Evolutionary conservation across 2,113 vertebrate genomes (phyloP), one percentile per base, ranked within the genome.

Genomic region (Pampusana beccarii): DNA sequence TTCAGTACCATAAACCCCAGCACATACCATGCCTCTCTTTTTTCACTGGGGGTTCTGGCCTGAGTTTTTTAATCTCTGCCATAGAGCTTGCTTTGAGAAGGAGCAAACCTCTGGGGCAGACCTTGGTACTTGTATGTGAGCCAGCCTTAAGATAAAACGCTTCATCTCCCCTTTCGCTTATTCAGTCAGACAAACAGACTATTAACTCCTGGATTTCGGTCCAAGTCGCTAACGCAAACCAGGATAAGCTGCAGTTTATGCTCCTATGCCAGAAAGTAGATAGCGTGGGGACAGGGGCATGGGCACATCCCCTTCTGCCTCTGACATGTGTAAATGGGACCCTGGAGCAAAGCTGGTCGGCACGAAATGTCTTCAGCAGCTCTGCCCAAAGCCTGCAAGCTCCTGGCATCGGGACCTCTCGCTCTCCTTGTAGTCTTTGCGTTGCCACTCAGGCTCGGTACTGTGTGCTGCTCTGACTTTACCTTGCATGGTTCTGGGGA

Each of bases 281-380:
- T 3, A 46, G 28, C 7, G 1, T 0, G 0, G 31, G 15, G 12
- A 8, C 13, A 24, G 85, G 33, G 40, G 33, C 38, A 54, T 24
- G 1, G 10, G 4, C 4, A 7, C 18, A 20, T 64, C 48, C 31
- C n/a, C 28, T 86, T 58, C 72, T 34, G 54, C 18, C 20, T 34
- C 57, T 5, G 4, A 11, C 15, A 1, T 7, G 11, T 2, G 5
- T 4, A 4, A 58, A 7, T 0, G 0, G 23, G 36, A 7, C 25
- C 33, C 71, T 48, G 72, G 33, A 28, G 53, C 9, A 20, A 46
- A 57, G 8, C 7, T 66, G 66, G n/a, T 21, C 34, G 34, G 36
- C 51, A 24, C 0, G 1, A 19, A 89, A 58, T 3, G 4, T 8
- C 26, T 93, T 71, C 2, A 13, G 28, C n/a, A 8, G 16, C 40